These are phyloP conservation scores for Phalanger gymnotis DNA, from an alignment of 2,797 vertebrate genomes.

Conservation along the genomic window DNA sequence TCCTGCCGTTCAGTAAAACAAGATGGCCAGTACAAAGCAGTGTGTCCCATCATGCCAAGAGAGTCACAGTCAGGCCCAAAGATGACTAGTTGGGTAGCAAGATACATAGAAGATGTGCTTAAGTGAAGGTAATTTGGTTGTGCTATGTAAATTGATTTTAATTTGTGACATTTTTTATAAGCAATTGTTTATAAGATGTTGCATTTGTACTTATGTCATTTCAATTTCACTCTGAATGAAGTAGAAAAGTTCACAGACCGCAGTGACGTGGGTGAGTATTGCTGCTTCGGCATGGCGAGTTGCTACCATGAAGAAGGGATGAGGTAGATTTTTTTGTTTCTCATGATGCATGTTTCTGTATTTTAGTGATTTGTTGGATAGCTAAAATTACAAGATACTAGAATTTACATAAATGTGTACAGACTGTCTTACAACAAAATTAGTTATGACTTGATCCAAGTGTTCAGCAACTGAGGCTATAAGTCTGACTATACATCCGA, in stretches of 20 bases:
- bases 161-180: background rate
- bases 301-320: background rate
- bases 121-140: background rate
- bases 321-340: background rate
- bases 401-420: background rate
- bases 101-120: background rate
- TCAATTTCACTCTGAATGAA: background rate
- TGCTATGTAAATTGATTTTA: background rate
- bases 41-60: background rate
- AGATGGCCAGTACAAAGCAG: background rate
- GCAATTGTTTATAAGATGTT: background rate
- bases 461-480: background rate
- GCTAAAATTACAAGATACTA: background rate
- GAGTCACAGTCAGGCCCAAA: background rate
- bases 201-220: background rate
- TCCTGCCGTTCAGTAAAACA: background rate
- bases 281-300: background rate
- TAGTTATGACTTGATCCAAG: background rate
- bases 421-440: background rate
- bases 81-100: background rate
- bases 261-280: background rate
- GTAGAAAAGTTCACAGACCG: background rate
- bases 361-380: background rate
- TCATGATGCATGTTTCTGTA: background rate
- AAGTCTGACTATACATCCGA: background rate